phyloP scores from a whole-genome alignment of 2,797 vertebrate genomes.

The Danio kyathit region DNA sequence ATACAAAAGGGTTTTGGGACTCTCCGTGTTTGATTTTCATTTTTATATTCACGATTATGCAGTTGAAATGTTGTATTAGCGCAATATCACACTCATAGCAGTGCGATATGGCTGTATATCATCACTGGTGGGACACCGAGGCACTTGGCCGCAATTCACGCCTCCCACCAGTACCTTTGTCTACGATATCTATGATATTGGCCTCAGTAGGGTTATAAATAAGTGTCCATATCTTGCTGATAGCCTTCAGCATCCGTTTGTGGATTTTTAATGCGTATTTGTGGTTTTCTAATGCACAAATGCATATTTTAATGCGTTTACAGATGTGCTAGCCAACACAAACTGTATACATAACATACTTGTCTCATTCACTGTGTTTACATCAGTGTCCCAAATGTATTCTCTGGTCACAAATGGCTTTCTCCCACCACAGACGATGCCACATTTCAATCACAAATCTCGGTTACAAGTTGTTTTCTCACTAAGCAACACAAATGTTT shows the following conservation, averaged over 20 bases:
- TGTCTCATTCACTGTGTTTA: neutral
- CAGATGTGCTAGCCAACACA: slow-evolving; percentile 1
- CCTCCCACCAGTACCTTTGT: too few species aligned
- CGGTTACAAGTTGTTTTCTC: slow-evolving; percentile 46
- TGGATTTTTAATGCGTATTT: slow-evolving; percentile 18
- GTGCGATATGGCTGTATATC: too few species aligned
- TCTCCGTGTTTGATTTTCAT: too few species aligned
- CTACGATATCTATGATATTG: too few species aligned
- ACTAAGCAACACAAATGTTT: slow-evolving; percentile 55
- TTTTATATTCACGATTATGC: too few species aligned
- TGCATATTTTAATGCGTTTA: too few species aligned
- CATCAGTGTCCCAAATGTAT: neutral
- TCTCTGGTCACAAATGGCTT: neutral
- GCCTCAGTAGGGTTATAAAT: neutral
- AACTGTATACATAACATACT: slow-evolving; percentile 4
- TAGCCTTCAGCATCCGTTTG: neutral
- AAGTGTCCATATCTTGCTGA: neutral
- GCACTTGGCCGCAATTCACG: too few species aligned
- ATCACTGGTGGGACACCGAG: too few species aligned
- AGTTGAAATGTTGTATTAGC: too few species aligned
- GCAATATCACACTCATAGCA: too few species aligned
- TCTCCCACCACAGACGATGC: neutral
- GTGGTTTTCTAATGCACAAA: too few species aligned
- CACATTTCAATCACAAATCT: neutral
- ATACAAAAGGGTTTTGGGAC: too few species aligned